Evolutionary conservation across 2,113 vertebrate species (phyloP), one percentile per base, ranked within the genome.

Genomic region (Ctenomys sociabilis): DNA sequence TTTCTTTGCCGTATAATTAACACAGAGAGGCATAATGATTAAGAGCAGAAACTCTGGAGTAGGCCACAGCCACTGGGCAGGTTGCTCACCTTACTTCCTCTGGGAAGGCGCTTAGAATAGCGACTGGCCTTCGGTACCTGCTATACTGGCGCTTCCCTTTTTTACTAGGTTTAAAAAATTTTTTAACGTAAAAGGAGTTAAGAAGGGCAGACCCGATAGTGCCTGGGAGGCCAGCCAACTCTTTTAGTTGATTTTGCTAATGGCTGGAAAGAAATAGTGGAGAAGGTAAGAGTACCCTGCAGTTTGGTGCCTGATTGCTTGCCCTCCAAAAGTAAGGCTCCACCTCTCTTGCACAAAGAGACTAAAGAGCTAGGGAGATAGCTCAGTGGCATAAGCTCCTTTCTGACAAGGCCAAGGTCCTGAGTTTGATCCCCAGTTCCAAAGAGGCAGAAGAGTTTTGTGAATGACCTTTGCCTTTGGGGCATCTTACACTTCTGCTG

Each of bases 171-270:
- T 85, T 77, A 24, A 77, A 84, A 93, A 43, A 54, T 35, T 2
- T 97, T 92, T 87, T 90, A 77, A 45, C 45, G 26, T 94, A 32
- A 63, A 93, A 95, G 73, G 89, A 84, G 22, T 66, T 73, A 14
- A 77, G 54, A 24, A 6, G 5, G 0, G 0, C 49, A 30, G 68
- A 40, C 35, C n/a, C 30, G 30, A 26, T 45, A 30, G 30, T 70
- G 12, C 59, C 17, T 57, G 21, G n/a, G 37, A 86, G 64, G 59
- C 40, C 30, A 43, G 54, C 80, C 72, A 68, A 7, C 77, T 40
- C 9, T 49, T 45, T 12, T 17, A 5, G 35, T n/a, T 90, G 93
- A 72, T 54, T 78, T 90, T 57, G 22, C 64, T 37, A 77, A 63
- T 52, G 81, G 64, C 57, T 52, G 8, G 85, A 57, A 43, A 28